Conservation (phyloP, 2,113 vertebrate genomes). For the Ahaetulla prasina region DNA sequence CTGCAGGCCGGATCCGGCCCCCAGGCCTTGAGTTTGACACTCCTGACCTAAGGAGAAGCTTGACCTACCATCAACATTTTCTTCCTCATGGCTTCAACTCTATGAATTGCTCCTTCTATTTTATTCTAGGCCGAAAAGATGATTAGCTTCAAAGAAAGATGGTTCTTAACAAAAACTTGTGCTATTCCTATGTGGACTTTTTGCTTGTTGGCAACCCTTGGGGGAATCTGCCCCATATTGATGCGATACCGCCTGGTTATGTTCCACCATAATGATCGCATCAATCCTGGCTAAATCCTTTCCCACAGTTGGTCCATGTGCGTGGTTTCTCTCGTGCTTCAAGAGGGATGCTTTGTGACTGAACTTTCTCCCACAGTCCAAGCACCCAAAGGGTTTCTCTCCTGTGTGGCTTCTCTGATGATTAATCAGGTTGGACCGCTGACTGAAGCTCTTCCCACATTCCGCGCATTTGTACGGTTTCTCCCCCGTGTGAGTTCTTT, state of each 20-base stretch:
- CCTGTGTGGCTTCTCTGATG: constrained; percentile 58
- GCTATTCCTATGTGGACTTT: constrained; percentile 14
- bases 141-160: constrained; percentile 16
- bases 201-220: constrained; percentile 33
- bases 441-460: constrained; percentile 57
- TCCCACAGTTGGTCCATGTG: constrained; percentile 18
- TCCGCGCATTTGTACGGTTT: constrained; percentile 47
- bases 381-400: constrained; percentile 50
- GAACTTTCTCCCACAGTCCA: constrained; percentile 50
- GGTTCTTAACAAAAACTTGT: constrained; percentile 4
- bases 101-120: background rate
- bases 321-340: constrained; percentile 45
- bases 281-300: constrained; percentile 35
- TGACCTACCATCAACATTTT: background rate
- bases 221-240: background rate
- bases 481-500: constrained; percentile 54
- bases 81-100: background rate
- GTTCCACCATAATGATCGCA: background rate
- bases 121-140: constrained; percentile 24
- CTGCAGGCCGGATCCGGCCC: no score
- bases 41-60: background rate
- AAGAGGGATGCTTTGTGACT: constrained; percentile 50
- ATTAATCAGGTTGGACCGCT: constrained; percentile 51
- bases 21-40: no score
- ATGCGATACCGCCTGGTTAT: background rate